Base-by-base conservation (phyloP, 2,888 invertebrate species). In the Orthonychiurus folsomi region DNA sequence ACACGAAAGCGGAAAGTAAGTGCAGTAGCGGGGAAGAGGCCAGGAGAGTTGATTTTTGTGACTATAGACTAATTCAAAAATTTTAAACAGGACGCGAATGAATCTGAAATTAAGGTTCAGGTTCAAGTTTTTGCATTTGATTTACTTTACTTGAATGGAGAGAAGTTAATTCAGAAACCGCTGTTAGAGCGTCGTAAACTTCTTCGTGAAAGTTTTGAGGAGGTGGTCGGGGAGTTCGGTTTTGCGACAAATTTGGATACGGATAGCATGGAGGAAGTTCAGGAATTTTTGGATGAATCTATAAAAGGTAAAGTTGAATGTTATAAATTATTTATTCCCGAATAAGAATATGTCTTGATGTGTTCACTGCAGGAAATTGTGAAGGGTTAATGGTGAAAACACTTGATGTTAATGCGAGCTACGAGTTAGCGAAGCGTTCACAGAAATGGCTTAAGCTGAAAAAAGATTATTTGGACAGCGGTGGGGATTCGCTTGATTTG, bases 311-410 rank as follows among this genome's bases (percentile, higher is more conserved):
- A 61, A 58, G 56, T 12, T 15, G 47, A 50, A 21, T 15, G n/a
- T 27, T 52, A 15, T 12, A 59, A 2, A 21, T 20, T 47, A 23
- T 18, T 56, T 1, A n/a, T n/a, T n/a, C n/a, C n/a, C n/a, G n/a
- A n/a, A n/a, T n/a, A n/a, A n/a, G n/a, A n/a, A n/a, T n/a, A n/a
- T n/a, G n/a, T n/a, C n/a, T n/a, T n/a, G n/a, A n/a, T n/a, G n/a
- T n/a, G n/a, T n/a, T n/a, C n/a, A n/a, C n/a, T n/a, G n/a, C 37
- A 81, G 93, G 89, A 60, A 93, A 94, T 76, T 99, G 99, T 79
- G 99, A 99, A 81, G 99, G 99, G 1, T 81, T 99, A 62, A 99
- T 99, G 97, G 92, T 99, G 5, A 99, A 99, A 81, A 92, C 95
- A 0, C 79, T 99, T 59, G 84, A 86, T 72, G 85, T 85, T 28